phyloP scores from a whole-genome alignment of 1,140 invertebrate species.

The Euschistus heros region DNA sequence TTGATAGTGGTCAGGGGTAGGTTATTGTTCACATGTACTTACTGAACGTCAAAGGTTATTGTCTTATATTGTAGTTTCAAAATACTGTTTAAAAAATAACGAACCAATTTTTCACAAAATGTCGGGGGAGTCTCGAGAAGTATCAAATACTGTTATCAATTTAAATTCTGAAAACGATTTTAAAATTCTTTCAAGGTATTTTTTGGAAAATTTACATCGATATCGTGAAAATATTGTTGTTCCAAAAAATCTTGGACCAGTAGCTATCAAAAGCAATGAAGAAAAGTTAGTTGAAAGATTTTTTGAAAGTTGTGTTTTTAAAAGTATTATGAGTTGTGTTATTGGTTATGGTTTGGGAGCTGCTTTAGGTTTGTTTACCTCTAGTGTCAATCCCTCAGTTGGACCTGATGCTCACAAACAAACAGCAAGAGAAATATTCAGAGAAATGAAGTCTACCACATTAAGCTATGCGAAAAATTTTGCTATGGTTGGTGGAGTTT shows the following conservation, averaged over 20 bases:
- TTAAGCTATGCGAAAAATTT: slow-evolving; percentile 95
- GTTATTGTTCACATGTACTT: too few relatives aligned
- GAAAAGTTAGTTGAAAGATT: slow-evolving; percentile 75
- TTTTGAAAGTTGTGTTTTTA: slow-evolving; percentile 88
- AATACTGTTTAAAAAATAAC: too few relatives aligned
- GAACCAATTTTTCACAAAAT: too few relatives aligned
- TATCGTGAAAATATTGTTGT: slow-evolving; percentile 13
- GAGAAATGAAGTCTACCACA: slow-evolving; percentile 86
- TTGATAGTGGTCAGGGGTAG: too few relatives aligned
- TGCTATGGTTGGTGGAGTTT: slow-evolving; percentile 85
- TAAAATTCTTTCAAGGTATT: background rate
- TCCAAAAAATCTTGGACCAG: slow-evolving; percentile 41
- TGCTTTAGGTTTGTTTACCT: slow-evolving; percentile 88
- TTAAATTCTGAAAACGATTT: background rate
- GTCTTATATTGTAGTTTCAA: too few relatives aligned
- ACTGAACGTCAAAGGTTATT: too few relatives aligned
- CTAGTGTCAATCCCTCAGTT: slow-evolving; percentile 68
- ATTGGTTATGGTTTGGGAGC: slow-evolving; percentile 87
- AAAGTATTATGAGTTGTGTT: slow-evolving; percentile 79
- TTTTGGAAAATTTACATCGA: background rate
- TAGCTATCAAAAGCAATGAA: slow-evolving; percentile 71
- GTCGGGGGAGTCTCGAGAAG: too few relatives aligned
- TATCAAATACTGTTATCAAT: too few relatives aligned
- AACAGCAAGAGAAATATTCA: slow-evolving; percentile 67
- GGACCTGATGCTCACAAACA: slow-evolving; percentile 59